phyloP scores from a whole-genome alignment of 92 coral and sea anemone genomes.

The Zoanthus sansibaricus region DNA sequence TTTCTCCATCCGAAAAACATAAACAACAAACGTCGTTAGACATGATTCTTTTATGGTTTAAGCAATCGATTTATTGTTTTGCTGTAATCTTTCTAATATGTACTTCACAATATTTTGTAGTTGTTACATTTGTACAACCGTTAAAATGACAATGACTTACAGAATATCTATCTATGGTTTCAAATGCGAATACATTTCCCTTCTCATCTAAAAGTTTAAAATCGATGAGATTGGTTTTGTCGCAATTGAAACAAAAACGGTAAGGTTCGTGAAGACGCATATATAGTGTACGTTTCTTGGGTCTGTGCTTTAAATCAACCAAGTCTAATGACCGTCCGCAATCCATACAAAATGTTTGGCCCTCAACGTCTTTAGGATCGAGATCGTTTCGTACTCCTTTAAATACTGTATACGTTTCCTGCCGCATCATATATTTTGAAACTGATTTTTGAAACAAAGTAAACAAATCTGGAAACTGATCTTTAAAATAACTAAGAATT shows the following conservation, averaged over 20 bases:
- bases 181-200: not conserved
- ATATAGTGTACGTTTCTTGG: not conserved
- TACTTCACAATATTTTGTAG: conserved; percentile 7
- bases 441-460: not conserved
- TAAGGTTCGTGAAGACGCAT: not conserved
- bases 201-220: not conserved
- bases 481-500: not conserved
- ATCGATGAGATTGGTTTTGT: not conserved
- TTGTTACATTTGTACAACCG: not conserved
- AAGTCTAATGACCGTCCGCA: not conserved
- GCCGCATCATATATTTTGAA: not conserved
- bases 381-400: not conserved
- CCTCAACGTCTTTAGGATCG: not conserved
- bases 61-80: not conserved
- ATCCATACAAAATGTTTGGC: not conserved
- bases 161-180: not conserved
- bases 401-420: not conserved
- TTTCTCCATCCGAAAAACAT: not conserved
- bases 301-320: not conserved
- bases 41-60: no score
- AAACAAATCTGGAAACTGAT: not conserved
- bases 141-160: not conserved
- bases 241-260: conserved; percentile 18
- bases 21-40: not conserved
- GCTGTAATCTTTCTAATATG: conserved; percentile 16